Evolutionary conservation across 2,113 vertebrate genomes (phyloP).

Genomic region (Alligator sinensis): DNA sequence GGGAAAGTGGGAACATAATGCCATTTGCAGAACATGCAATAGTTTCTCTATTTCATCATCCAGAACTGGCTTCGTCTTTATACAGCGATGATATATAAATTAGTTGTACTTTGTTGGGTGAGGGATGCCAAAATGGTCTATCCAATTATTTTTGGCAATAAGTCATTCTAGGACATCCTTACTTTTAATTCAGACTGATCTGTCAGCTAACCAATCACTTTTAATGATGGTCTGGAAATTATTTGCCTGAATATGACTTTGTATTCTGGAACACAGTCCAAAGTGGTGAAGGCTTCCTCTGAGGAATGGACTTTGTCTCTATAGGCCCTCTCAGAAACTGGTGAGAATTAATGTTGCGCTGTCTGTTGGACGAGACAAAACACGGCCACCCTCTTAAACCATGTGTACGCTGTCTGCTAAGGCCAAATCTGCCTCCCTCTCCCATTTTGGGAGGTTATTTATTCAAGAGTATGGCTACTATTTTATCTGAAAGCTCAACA

Average conservation of each 20-base stretch:
- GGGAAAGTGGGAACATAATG: background rate
- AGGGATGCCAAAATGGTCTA: background rate
- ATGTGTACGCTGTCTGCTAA: background rate
- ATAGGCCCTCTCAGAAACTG: background rate
- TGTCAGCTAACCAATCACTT: background rate
- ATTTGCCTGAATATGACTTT: background rate
- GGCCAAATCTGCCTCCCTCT: background rate
- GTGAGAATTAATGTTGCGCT: background rate
- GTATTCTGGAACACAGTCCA: background rate
- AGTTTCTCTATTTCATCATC: background rate
- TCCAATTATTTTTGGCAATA: background rate
- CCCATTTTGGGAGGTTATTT: background rate
- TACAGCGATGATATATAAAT: background rate
- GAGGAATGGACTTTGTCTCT: fast-evolving
- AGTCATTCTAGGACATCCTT: background rate
- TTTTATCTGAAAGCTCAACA: background rate
- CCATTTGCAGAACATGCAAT: background rate
- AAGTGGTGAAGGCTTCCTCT: background rate
- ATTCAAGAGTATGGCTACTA: background rate
- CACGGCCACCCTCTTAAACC: background rate
- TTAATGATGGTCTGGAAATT: background rate
- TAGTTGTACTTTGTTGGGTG: background rate
- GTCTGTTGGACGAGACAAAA: background rate
- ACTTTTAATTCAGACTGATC: background rate
- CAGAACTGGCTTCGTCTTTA: background rate